Conservation (phyloP, 2,113 vertebrate genomes). For the Tragulus kanchil region DNA sequence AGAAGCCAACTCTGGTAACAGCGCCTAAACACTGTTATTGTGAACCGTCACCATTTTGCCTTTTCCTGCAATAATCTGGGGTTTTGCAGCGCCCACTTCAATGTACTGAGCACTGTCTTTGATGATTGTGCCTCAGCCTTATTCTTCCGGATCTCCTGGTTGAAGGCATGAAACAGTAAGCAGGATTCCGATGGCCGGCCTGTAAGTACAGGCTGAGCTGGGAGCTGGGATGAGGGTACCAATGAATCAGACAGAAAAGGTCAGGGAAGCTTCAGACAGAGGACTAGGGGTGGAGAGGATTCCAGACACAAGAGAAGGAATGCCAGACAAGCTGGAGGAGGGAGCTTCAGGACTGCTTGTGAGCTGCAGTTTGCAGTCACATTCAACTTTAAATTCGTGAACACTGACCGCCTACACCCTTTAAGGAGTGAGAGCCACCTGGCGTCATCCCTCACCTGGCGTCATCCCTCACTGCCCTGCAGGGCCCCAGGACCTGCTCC, state of each 20-base stretch:
- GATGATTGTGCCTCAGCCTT: not conserved
- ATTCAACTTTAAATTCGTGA: not conserved
- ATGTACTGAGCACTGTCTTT: not conserved
- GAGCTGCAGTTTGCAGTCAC: not conserved
- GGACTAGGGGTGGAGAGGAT: not conserved
- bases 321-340: too few relatives aligned
- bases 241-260: not conserved
- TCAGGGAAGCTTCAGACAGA: not conserved
- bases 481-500: not conserved
- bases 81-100: not conserved
- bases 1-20: not conserved
- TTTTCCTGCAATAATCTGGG: not conserved
- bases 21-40: not conserved
- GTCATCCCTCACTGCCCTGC: not conserved
- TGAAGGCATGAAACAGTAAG: not conserved
- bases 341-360: fast-evolving
- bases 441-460: not conserved
- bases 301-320: not conserved
- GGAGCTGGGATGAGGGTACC: not conserved
- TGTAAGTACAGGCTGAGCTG: not conserved
- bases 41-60: not conserved
- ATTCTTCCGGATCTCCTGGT: not conserved
- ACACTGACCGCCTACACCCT: not conserved
- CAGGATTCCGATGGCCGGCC: not conserved
- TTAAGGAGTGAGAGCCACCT: not conserved